Percentiles rank a stretch among this genome's conserved stretches.
Conservation (phyloP, 2,797 vertebrate species). For the Podarcis lilfordi region DNA sequence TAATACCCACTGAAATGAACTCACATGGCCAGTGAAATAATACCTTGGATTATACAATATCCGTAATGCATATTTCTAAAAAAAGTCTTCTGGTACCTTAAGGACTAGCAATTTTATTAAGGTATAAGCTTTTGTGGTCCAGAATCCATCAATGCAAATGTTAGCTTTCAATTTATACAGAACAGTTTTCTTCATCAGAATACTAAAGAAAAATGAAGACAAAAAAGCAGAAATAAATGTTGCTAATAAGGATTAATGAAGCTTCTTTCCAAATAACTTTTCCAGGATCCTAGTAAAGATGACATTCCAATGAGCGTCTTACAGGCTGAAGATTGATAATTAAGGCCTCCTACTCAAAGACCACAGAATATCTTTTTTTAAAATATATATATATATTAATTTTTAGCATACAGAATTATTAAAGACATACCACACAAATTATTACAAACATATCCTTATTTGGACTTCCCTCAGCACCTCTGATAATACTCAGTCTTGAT, state of each 20-base stretch:
- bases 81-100: neutral
- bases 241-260: neutral
- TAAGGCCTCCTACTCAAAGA: neutral
- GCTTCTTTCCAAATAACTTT: neutral
- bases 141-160: neutral
- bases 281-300: neutral
- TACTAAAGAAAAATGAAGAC: neutral
- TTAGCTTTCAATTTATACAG: neutral
- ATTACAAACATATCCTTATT: too few relatives aligned
- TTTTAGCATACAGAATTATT: too few relatives aligned
- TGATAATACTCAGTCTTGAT: too few relatives aligned
- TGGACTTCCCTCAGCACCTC: too few relatives aligned
- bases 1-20: neutral
- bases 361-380: too few relatives aligned
- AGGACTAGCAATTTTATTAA: neutral
- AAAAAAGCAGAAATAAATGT: neutral
- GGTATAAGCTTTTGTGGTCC: neutral
- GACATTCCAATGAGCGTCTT: neutral
- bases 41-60: neutral
- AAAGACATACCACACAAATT: too few relatives aligned
- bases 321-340: neutral
- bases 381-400: too few relatives aligned
- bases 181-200: neutral
- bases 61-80: neutral
- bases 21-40: neutral